phyloP scores from a whole-genome alignment of 2,888 invertebrate genomes.

The Orthonychiurus folsomi region DNA sequence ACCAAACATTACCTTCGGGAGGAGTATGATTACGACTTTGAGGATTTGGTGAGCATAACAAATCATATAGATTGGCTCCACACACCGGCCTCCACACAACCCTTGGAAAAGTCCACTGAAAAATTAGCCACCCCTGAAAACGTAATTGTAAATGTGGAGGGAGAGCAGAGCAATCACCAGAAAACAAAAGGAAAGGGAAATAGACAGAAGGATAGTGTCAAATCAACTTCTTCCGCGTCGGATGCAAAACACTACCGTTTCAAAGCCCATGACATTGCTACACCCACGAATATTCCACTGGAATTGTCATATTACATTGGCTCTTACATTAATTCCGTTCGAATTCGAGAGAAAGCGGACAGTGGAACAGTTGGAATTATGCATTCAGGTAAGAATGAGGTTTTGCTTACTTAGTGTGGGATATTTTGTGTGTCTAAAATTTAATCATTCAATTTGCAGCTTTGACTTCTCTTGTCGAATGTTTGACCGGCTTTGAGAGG shows the following conservation, averaged over 20 bases:
- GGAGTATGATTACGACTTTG: conserved; percentile 9
- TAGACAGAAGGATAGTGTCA: no score
- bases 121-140: no score
- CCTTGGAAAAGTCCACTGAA: no score
- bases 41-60: conserved; percentile 4
- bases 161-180: no score
- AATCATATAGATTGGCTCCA: conserved; percentile 3
- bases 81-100: no score
- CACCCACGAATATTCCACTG: conserved; percentile 15
- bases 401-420: not conserved
- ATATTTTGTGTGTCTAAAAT: not conserved
- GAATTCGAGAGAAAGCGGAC: not conserved
- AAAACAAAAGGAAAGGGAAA: no score
- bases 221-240: no score
- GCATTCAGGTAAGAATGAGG: not conserved
- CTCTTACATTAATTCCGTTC: conserved; percentile 9
- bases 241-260: not conserved
- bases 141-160: no score
- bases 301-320: conserved; percentile 14
- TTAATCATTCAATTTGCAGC: no score
- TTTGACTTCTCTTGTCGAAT: conserved; percentile 29
- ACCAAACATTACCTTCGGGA: conserved; percentile 12
- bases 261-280: conserved; percentile 13
- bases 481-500: conserved; percentile 34
- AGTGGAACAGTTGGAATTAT: conserved; percentile 2